Evolutionary conservation across 1,140 invertebrate species (phyloP), one percentile per base, ranked within the genome.

Genomic region (Lysiphlebus fabarum): DNA sequence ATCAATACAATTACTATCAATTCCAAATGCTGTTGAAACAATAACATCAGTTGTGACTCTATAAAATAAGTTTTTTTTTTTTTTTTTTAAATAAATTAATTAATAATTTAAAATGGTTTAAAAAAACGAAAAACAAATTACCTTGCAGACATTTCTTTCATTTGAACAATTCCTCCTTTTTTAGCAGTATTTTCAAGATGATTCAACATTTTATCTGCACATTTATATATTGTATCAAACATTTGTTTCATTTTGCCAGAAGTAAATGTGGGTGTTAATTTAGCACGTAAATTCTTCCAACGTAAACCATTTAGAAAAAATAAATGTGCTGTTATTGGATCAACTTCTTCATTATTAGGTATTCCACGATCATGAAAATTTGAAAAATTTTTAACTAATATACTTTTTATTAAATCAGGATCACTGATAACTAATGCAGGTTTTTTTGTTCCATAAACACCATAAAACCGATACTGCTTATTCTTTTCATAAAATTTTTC

Each of bases 21-120:
- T 69, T 11, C 85, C 85, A 66, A 86, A 86, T 11, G 79, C 81
- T 56, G 81, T 81, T 10, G 76, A 77, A 8, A 80, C 81, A 34
- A 86, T 85, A 1, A 82, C 77, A 64, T 87, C 85, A 51, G 84
- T 82, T 1, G 82, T 81, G 60, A 79, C 85, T 14, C 77, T 71
- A 11, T 40, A n/a, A n/a, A n/a, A n/a, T n/a, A n/a, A n/a, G 9
- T 40, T 40, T 40, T 40, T 40, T 40, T 40, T 40, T 6, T 40
- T 40, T 40, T 40, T 6, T 40, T 9, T 6, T 6, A 40, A 40
- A 9, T 6, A 40, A 40, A 40, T 40, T 40, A 40, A 40, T 40
- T 6, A 6, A n/a, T n/a, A 3, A n/a, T 51, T 42, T 10, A 37
- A 5, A 45, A 54, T 37, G 4, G 36, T 17, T 40, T 11, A 9